Base-by-base conservation (phyloP, 2,797 vertebrate species). In the Discoglossus pictus region DNA sequence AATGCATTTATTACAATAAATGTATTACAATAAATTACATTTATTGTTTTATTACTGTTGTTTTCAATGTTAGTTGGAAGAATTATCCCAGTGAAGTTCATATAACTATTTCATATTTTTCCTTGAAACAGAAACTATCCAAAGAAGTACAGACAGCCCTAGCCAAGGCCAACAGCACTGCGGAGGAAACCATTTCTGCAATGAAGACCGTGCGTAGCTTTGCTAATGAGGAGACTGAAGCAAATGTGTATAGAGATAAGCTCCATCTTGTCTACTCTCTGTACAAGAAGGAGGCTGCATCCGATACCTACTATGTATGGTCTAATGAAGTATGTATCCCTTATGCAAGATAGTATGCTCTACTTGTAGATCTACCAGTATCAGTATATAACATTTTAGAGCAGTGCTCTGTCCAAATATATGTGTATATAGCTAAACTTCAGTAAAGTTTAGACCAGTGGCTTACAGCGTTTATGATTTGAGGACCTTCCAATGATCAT, bases 181-280 rank as follows among this genome's bases (percentile, higher is more conserved):
- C 97, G 0, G 97, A 99, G 70, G 97, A 99, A 82, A 97, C 94
- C 47, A 90, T 99, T 62, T 98, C 96, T 0, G 84, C 92, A 76
- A 95, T 99, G 90, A 93, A 88, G 87, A 99, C 97, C 0, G 96
- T 99, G 3, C 88, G 94, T 24, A 99, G 97, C 75, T 98, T 98
- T 0, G 94, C 96, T 75, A 95, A 92, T 0, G 97, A 99, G 80
- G 74, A 85, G 6, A 79, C 78, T 0, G 96, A 99, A 80, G 92
- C 90, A 0, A 82, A 91, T 0, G 84, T 89, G 13, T 96, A 96
- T 79, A 80, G 82, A 10, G 66, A 71, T 73, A 93, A 88, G 67
- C 89, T 99, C 35, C 79, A 91, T 75, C 85, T 87, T 64, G 94
- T 99, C 78, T 97, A 92, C 79, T 79, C 79, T 24, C 84, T 99